Evolutionary conservation across 2,113 vertebrate species (phyloP).

Genomic region (Deroptyus accipitrinus): DNA sequence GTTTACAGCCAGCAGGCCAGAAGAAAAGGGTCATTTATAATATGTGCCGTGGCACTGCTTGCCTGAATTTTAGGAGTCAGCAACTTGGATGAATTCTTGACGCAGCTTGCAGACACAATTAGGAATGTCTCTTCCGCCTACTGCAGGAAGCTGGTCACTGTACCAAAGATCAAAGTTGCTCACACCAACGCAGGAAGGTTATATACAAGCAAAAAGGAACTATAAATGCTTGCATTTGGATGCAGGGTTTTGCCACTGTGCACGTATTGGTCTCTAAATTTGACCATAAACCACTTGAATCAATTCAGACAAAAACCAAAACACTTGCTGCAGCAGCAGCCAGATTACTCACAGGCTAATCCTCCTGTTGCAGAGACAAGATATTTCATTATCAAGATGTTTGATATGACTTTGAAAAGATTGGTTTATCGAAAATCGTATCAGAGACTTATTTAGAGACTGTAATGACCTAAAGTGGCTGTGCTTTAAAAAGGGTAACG

Average conservation of each 20-base stretch:
- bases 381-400: neutral
- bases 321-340: neutral
- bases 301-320: neutral
- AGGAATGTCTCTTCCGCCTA: neutral
- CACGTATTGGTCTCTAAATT: neutral
- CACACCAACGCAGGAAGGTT: neutral
- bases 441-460: neutral
- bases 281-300: neutral
- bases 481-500: neutral
- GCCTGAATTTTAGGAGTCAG: conserved; percentile 18
- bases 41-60: neutral
- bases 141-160: conserved; percentile 42
- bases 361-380: neutral
- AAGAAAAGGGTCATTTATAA: neutral
- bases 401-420: neutral
- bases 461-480: neutral
- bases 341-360: neutral
- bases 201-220: neutral
- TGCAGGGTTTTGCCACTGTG: neutral
- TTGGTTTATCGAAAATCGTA: neutral
- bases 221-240: neutral
- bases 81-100: neutral
- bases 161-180: conserved; percentile 42
- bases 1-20: neutral
- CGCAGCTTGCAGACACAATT: neutral